Conservation (phyloP, 1,140 invertebrate genomes). For the Subanguina moxae region DNA sequence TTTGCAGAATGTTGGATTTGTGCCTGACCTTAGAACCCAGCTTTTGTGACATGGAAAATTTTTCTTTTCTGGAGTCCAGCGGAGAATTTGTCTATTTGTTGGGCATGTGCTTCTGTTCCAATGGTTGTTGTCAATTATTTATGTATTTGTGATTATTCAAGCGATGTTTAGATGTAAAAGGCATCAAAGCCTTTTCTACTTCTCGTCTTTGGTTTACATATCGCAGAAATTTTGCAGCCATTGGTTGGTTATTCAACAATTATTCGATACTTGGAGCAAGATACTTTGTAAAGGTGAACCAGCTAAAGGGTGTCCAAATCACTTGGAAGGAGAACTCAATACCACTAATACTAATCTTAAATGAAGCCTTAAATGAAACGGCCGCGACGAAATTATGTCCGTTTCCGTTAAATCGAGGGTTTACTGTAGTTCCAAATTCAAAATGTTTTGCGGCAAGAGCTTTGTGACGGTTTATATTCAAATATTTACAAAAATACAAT, state of each 20-base stretch:
- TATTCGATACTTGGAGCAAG: neutral
- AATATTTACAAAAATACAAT: too few species aligned
- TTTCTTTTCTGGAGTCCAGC: constrained; percentile 24
- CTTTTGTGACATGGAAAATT: constrained; percentile 36
- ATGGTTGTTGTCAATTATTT: constrained; percentile 8
- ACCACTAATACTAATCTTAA: too few species aligned
- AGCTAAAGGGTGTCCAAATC: too few species aligned
- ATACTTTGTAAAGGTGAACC: too few species aligned
- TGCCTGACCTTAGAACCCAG: constrained; percentile 49
- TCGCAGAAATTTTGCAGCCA: constrained; percentile 54
- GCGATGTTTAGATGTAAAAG: constrained; percentile 33
- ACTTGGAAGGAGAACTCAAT: too few species aligned
- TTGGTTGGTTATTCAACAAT: constrained; percentile 41
- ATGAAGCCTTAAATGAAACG: too few species aligned
- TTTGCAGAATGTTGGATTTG: constrained; percentile 43
- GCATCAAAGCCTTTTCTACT: constrained; percentile 43
- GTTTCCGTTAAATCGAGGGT: too few species aligned
- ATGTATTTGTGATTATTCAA: neutral
- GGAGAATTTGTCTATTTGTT: constrained; percentile 35
- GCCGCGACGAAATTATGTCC: too few species aligned
- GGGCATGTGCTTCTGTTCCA: constrained; percentile 24
- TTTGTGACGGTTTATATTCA: too few species aligned
- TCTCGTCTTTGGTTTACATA: constrained; percentile 57
- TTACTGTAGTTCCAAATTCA: too few species aligned
- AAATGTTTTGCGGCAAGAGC: too few species aligned